Evolutionary conservation across 2,888 invertebrate genomes (phyloP).

Genomic region (Drosophila pegasa): DNA sequence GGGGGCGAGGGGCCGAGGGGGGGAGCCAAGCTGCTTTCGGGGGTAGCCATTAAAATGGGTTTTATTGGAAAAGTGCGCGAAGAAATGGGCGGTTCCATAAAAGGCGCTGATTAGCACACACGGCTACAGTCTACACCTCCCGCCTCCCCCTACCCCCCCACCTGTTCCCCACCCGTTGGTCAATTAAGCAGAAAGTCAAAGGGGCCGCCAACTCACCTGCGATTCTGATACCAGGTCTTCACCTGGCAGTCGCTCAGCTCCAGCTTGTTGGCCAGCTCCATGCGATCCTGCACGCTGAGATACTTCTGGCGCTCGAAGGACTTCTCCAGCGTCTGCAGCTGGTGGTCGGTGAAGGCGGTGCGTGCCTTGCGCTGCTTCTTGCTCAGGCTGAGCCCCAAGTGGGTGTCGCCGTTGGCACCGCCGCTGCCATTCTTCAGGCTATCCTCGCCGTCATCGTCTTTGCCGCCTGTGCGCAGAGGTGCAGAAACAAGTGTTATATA

Average conservation of each 20-base stretch:
- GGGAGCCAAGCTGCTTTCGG: constrained; percentile 2
- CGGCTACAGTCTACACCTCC: neutral
- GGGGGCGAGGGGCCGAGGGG: neutral
- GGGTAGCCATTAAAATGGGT: constrained; percentile 62
- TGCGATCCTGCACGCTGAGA: constrained; percentile 97
- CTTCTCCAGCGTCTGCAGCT: constrained; percentile 97
- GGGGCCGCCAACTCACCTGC: constrained; percentile 89
- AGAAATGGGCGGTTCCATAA: constrained; percentile 75
- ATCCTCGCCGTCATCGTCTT: constrained; percentile 90
- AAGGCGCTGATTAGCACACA: constrained; percentile 70
- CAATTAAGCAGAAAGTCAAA: constrained; percentile 41
- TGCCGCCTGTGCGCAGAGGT: constrained; percentile 88
- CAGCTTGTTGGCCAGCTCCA: constrained; percentile 98
- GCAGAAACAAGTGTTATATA: neutral
- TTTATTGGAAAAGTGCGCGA: constrained; percentile 79
- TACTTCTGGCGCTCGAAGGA: constrained; percentile 99
- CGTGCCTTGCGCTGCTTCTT: constrained; percentile 98
- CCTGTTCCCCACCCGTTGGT: neutral
- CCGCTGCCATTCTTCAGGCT: constrained; percentile 82
- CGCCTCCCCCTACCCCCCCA: neutral
- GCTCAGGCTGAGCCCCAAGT: constrained; percentile 86
- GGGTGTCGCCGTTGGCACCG: constrained; percentile 71
- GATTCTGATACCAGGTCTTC: constrained; percentile 99
- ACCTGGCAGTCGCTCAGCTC: constrained; percentile 99
- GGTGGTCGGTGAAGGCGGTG: constrained; percentile 99